A percentile compares a stretch with the other conserved stretches of the same genome.
Evolutionary conservation across 1,140 invertebrate species (phyloP).

Genomic region (Artemia franciscana): DNA sequence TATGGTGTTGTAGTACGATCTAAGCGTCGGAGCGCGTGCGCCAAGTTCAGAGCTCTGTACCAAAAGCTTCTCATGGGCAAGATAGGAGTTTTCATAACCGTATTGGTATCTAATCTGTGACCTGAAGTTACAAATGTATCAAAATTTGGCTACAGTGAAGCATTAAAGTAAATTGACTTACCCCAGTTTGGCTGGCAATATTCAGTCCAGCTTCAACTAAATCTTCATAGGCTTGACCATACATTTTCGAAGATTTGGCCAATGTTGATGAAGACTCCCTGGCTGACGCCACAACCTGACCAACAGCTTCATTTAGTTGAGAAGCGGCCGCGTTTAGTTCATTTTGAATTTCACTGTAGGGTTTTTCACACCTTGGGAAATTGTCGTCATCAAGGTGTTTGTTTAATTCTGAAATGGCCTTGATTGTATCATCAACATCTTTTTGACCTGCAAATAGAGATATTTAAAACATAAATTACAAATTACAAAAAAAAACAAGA

Average conservation of each 20-base stretch:
- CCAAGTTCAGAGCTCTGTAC: too few species aligned
- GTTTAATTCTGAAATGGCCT: slow-evolving; percentile 42
- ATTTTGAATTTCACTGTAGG: slow-evolving; percentile 56
- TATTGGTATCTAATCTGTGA: too few species aligned
- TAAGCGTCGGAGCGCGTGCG: too few species aligned
- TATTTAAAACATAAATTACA: background rate
- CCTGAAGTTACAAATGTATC: too few species aligned
- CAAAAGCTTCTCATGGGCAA: too few species aligned
- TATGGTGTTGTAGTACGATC: too few species aligned
- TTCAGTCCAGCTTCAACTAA: slow-evolving; percentile 50
- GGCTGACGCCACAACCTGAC: slow-evolving; percentile 47
- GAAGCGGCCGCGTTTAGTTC: slow-evolving; percentile 59
- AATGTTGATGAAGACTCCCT: slow-evolving; percentile 34
- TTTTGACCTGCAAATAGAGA: slow-evolving; percentile 49
- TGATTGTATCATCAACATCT: slow-evolving; percentile 65
- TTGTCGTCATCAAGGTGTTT: slow-evolving; percentile 41
- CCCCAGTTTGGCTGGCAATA: slow-evolving; percentile 48
- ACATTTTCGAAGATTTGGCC: slow-evolving; percentile 43
- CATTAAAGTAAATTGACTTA: slow-evolving; percentile 11
- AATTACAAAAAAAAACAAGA: too few species aligned
- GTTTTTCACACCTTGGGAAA: slow-evolving; percentile 42
- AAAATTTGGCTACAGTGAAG: too few species aligned
- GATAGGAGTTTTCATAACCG: too few species aligned
- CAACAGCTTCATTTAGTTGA: slow-evolving; percentile 52
- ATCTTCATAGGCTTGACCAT: slow-evolving; percentile 49